A percentile compares a stretch with the other conserved stretches of the same genome.
Evolutionary conservation across 2,113 vertebrate genomes (phyloP).

Genomic region (Pseudorhombus dupliciocellatus): DNA sequence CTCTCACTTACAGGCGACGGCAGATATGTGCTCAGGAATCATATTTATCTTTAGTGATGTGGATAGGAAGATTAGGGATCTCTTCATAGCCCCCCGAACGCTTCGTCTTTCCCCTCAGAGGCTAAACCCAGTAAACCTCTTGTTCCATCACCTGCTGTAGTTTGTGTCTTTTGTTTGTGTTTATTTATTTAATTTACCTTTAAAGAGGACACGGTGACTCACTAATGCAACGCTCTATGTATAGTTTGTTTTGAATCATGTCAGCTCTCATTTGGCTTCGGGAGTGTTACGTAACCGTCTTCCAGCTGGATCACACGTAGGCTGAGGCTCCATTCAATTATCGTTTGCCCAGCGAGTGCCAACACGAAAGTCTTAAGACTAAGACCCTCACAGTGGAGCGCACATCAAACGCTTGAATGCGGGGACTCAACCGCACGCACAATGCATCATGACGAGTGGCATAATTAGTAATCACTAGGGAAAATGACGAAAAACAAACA

Average conservation of each 20-base stretch:
- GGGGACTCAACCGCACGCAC: background rate
- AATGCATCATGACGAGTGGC: background rate
- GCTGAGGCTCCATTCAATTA: constrained; percentile 53
- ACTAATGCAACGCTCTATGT: constrained; percentile 24
- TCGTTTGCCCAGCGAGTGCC: constrained; percentile 31
- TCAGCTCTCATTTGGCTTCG: constrained; percentile 48
- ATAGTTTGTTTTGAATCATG: constrained; percentile 34
- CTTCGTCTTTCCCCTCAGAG: constrained; percentile 21
- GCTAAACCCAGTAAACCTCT: constrained; percentile 4
- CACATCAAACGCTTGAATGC: constrained; percentile 22
- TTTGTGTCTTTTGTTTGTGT: constrained; percentile 20
- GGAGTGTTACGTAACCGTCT: constrained; percentile 48
- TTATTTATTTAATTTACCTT: constrained; percentile 26
- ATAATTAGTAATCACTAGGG: constrained; percentile 35
- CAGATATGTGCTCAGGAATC: constrained; percentile 4
- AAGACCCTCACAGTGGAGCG: constrained; percentile 14
- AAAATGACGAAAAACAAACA: constrained; percentile 32
- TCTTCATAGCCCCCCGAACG: background rate
- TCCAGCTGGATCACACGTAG: constrained; percentile 50
- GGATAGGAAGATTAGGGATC: constrained; percentile 20
- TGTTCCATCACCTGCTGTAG: constrained; percentile 11
- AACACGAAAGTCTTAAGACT: constrained; percentile 34
- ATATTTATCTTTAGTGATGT: constrained; percentile 25
- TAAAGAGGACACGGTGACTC: constrained; percentile 31
- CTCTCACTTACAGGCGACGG: constrained; percentile 17